phyloP scores from a whole-genome alignment of 2,113 vertebrate species.

The Ceyx melanurus region DNA sequence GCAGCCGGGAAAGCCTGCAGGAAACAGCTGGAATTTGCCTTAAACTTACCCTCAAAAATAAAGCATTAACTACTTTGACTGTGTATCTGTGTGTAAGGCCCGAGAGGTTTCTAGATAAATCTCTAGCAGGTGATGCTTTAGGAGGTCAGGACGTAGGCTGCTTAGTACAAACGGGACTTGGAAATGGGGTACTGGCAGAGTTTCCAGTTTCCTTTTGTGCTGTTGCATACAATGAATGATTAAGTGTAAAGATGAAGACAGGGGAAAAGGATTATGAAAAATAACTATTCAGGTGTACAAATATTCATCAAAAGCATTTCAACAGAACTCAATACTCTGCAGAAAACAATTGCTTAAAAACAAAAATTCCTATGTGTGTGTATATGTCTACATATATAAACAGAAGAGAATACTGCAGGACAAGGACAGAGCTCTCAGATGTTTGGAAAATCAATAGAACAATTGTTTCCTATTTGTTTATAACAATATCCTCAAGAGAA shows the following conservation, averaged over 20 bases:
- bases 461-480: not conserved
- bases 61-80: not conserved
- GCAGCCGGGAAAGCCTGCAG: not conserved
- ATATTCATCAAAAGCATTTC: not conserved
- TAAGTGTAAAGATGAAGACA: not conserved
- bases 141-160: no score
- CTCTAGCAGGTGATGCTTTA: not conserved
- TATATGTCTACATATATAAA: fast-evolving
- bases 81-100: not conserved
- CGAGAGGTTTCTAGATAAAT: not conserved
- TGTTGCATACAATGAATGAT: not conserved
- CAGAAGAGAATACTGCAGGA: not conserved
- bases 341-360: not conserved
- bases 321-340: not conserved
- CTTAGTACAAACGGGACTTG: not conserved
- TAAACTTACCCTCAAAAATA: not conserved
- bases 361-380: not conserved
- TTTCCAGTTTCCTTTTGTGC: not conserved
- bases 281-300: not conserved
- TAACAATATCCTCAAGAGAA: not conserved
- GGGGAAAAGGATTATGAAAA: not conserved
- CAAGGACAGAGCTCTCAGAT: not conserved
- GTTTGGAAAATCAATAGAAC: not conserved
- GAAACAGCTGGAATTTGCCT: not conserved
- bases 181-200: fast-evolving